Conservation (phyloP, 2,888 invertebrate species). For the Sussaba pulchella region DNA sequence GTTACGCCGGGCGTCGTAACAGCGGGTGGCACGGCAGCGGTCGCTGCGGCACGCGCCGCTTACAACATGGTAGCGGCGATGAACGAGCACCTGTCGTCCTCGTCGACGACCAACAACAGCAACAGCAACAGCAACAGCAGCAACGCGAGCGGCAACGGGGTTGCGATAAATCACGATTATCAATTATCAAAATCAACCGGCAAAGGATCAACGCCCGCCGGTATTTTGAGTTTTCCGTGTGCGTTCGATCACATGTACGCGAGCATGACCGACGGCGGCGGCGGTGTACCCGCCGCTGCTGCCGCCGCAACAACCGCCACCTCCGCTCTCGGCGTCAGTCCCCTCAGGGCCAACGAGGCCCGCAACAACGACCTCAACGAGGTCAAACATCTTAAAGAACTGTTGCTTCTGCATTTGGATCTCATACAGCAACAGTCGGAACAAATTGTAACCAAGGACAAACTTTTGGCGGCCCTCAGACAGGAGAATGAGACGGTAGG, state of each 20-base stretch:
- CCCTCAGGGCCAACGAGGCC: constrained; percentile 81
- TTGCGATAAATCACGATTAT: constrained; percentile 38
- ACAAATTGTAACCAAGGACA: constrained; percentile 92
- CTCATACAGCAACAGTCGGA: constrained; percentile 96
- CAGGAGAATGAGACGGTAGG: constrained; percentile 92
- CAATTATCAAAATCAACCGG: too few species aligned
- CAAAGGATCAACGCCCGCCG: constrained; percentile 81
- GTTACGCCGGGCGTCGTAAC: constrained; percentile 86
- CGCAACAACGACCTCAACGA: constrained; percentile 84
- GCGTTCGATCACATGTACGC: constrained; percentile 91
- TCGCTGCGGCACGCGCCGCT: constrained; percentile 70
- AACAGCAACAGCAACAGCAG: background rate
- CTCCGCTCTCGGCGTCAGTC: constrained; percentile 80
- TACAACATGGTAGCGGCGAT: constrained; percentile 84
- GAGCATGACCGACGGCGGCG: constrained; percentile 85
- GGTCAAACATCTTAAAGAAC: constrained; percentile 91
- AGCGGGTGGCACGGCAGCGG: constrained; percentile 65
- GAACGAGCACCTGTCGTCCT: constrained; percentile 82
- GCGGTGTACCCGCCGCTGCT: constrained; percentile 69
- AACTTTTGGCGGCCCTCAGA: constrained; percentile 89
- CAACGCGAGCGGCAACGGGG: constrained; percentile 15
- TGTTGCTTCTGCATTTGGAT: constrained; percentile 93
- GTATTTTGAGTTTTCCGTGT: constrained; percentile 87
- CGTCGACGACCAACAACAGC: constrained; percentile 75
- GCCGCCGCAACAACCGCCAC: constrained; percentile 77